phyloP scores from a whole-genome alignment of 2,113 vertebrate genomes.

The Xyliphius kryptos region DNA sequence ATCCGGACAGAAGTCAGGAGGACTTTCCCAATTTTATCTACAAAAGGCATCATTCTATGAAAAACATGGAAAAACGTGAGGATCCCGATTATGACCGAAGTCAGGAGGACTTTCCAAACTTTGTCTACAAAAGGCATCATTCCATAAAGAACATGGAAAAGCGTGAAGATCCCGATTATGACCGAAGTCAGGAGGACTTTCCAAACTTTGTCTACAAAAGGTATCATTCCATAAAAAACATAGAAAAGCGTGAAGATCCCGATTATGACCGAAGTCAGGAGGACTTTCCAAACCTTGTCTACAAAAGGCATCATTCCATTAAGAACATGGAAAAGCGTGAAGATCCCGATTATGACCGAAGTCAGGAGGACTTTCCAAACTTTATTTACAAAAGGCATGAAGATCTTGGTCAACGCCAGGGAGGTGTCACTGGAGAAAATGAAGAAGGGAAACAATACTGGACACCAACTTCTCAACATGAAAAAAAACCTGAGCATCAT shows the following conservation, averaged over 20 bases:
- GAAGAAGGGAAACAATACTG: constrained; percentile 35
- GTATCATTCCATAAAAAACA: background rate
- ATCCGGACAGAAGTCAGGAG: constrained; percentile 59
- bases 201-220: too few relatives aligned
- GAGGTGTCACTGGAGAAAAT: constrained; percentile 18
- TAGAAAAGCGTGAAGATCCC: constrained; percentile 40
- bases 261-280: constrained; percentile 58
- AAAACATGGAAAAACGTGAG: constrained; percentile 21
- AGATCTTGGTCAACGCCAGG: constrained; percentile 15
- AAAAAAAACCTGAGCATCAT: constrained; percentile 12
- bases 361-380: constrained; percentile 47
- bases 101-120: constrained; percentile 32
- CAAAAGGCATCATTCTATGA: constrained; percentile 36
- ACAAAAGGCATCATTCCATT: constrained; percentile 28
- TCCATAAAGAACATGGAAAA: too few relatives aligned
- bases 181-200: too few relatives aligned
- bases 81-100: constrained; percentile 46
- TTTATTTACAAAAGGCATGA: constrained; percentile 32
- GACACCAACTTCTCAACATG: constrained; percentile 21
- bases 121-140: too few relatives aligned
- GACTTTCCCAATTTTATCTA: constrained; percentile 44
- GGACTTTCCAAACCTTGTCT: constrained; percentile 44
- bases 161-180: too few relatives aligned
- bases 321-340: constrained; percentile 5
- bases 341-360: constrained; percentile 46